These are phyloP conservation scores for Lagopus muta DNA, from an alignment of 2,113 vertebrate species.

Conservation along the genomic window DNA sequence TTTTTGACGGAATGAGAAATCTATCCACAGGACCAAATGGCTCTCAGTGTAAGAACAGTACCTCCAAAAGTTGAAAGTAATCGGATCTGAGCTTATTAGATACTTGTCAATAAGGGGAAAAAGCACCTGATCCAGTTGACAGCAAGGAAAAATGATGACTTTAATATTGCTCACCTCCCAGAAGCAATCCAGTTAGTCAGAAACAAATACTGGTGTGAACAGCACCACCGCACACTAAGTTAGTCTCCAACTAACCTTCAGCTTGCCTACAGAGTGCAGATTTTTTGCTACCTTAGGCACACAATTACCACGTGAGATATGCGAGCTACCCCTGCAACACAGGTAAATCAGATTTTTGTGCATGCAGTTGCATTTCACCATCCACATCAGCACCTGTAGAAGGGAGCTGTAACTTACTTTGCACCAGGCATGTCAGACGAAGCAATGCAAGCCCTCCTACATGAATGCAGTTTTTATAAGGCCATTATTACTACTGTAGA, in stretches of 20 bases:
- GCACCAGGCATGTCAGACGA: background rate
- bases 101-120: slow-evolving; percentile 19
- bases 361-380: background rate
- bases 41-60: slow-evolving; percentile 9
- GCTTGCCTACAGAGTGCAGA: background rate
- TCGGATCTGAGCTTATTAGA: slow-evolving; percentile 30
- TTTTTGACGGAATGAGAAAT: background rate
- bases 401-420: background rate
- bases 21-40: slow-evolving; percentile 25
- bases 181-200: slow-evolving; percentile 2
- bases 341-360: background rate
- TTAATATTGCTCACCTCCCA: slow-evolving; percentile 48
- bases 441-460: background rate
- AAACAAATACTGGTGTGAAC: background rate
- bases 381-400: background rate
- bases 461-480: background rate
- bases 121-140: slow-evolving; percentile 24
- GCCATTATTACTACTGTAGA: background rate
- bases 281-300: background rate
- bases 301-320: accelerated
- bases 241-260: background rate
- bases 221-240: background rate
- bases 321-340: background rate
- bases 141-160: slow-evolving; percentile 33
- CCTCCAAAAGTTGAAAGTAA: slow-evolving; percentile 18